phyloP scores from a whole-genome alignment of 2,113 vertebrate species.

The Naja naja region DNA sequence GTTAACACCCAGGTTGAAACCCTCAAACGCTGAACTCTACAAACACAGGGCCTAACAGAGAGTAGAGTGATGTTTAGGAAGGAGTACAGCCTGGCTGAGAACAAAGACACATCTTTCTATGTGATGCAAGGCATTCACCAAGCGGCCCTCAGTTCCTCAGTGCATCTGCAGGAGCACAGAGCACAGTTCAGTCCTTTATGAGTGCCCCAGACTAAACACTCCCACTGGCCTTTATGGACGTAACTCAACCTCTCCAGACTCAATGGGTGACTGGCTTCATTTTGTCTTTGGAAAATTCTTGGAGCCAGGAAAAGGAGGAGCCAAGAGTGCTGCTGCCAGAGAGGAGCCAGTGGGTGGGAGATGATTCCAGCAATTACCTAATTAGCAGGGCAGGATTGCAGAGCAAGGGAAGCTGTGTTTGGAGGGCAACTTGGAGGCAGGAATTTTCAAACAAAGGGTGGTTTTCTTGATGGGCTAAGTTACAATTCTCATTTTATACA shows the following conservation, averaged over 20 bases:
- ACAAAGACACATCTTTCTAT: slow-evolving; percentile 30
- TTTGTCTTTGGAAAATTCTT: slow-evolving; percentile 27
- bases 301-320: slow-evolving; percentile 29
- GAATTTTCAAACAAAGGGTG: not conserved
- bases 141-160: not conserved
- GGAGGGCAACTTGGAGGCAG: not conserved
- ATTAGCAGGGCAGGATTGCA: not conserved
- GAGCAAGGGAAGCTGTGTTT: not conserved
- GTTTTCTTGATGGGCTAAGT: not conserved
- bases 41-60: slow-evolving; percentile 20
- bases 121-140: slow-evolving; percentile 22
- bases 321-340: slow-evolving; percentile 13
- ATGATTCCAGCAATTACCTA: slow-evolving; percentile 9
- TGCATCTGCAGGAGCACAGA: slow-evolving; percentile 15
- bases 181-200: slow-evolving; percentile 33
- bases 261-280: slow-evolving; percentile 30
- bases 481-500: not conserved
- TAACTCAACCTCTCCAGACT: slow-evolving; percentile 34
- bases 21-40: slow-evolving; percentile 13
- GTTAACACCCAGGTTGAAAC: slow-evolving; percentile 29
- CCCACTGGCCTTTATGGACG: slow-evolving; percentile 27
- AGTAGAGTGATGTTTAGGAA: slow-evolving; percentile 22
- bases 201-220: slow-evolving; percentile 36
- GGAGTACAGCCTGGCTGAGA: slow-evolving; percentile 21
- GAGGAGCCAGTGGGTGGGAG: slow-evolving; percentile 7